phyloP scores from a whole-genome alignment of 2,113 vertebrate species.

The Cheilinus undulatus region DNA sequence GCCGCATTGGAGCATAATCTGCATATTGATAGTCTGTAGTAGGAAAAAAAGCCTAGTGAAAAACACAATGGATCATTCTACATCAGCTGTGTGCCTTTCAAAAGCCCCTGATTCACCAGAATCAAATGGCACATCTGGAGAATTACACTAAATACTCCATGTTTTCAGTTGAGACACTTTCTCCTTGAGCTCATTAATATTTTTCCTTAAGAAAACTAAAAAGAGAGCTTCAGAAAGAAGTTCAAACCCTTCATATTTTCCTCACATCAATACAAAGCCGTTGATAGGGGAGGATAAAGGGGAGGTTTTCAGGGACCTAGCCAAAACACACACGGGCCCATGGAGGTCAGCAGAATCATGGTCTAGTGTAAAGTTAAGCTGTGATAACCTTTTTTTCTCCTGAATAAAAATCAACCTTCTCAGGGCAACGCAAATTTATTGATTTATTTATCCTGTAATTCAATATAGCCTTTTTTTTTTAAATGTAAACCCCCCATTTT shows the following conservation, averaged over 20 bases:
- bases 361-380: no score
- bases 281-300: not conserved
- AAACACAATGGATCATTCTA: slow-evolving; percentile 18
- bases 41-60: slow-evolving; percentile 18
- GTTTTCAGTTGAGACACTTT: not conserved
- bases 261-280: not conserved
- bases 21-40: slow-evolving; percentile 9
- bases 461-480: no score
- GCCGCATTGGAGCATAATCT: slow-evolving; percentile 37
- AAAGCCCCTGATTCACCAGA: not conserved
- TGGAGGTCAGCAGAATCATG: no score
- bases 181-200: not conserved
- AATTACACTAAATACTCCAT: not conserved
- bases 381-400: no score
- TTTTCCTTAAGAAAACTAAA: not conserved
- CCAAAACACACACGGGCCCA: no score
- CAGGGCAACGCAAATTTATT: no score
- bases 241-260: not conserved
- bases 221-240: not conserved
- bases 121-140: not conserved
- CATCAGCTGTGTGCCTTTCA: not conserved
- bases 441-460: no score
- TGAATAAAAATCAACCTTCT: no score
- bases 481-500: no score
- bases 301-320: no score